These are phyloP conservation scores for Stenchaetothrips biformis DNA, from an alignment of 2,888 invertebrate species.

Conservation along the genomic window DNA sequence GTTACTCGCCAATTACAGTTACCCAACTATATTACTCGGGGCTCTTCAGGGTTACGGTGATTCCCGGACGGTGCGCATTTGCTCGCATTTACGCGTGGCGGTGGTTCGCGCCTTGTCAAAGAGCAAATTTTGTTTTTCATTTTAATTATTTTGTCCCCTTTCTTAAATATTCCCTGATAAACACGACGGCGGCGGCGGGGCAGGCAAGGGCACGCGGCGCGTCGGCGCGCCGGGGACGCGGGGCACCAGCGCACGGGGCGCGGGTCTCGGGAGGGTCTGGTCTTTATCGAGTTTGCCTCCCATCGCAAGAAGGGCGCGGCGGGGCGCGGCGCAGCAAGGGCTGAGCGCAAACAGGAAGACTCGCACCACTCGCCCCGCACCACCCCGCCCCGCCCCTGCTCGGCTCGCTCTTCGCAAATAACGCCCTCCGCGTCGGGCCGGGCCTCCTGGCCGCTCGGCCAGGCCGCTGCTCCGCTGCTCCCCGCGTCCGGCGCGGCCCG, in stretches of 20 bases:
- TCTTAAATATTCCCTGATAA: slow-evolving; percentile 32
- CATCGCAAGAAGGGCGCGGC: slow-evolving; percentile 33
- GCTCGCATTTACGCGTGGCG: no score
- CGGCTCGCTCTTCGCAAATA: slow-evolving; percentile 26
- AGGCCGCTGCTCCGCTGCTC: no score
- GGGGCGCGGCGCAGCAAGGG: slow-evolving; percentile 26
- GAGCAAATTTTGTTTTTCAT: no score
- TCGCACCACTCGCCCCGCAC: slow-evolving; percentile 23
- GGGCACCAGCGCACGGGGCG: slow-evolving; percentile 27
- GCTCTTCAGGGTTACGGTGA: no score
- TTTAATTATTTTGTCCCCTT: not conserved
- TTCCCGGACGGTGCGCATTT: no score
- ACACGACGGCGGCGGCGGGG: slow-evolving; percentile 31
- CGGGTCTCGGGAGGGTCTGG: slow-evolving; percentile 31
- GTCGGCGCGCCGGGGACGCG: slow-evolving; percentile 32
- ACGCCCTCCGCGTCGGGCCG: slow-evolving; percentile 27
- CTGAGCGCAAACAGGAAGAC: slow-evolving; percentile 25
- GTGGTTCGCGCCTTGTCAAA: no score
- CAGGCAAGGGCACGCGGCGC: not conserved
- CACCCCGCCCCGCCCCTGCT: not conserved
- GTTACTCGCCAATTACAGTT: no score
- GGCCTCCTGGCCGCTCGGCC: slow-evolving; percentile 32
- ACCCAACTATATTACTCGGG: no score
- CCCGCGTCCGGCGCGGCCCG: slow-evolving; percentile 28
- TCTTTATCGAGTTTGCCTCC: slow-evolving; percentile 28